Evolutionary conservation across 2,888 invertebrate species (phyloP), one percentile per base, ranked within the genome.

Genomic region (Folsomia manolachei): DNA sequence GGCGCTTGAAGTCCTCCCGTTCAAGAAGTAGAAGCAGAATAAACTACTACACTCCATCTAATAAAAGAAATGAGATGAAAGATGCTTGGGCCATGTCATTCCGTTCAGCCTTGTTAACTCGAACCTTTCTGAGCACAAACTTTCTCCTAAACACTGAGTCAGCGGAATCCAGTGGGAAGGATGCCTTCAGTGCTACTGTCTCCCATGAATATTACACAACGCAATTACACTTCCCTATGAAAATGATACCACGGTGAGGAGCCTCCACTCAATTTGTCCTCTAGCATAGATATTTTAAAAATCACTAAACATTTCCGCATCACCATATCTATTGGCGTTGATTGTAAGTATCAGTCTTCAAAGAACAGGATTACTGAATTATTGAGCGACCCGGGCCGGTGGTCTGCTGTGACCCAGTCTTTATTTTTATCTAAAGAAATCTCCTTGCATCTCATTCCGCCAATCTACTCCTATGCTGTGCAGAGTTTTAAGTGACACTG

Each of bases 51-150:
- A 51, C 60, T 19, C 60, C 14, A 4, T 39, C 39, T 39, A 39
- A 63, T 21, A 63, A 24, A 24, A 63, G 25, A 24, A 66, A 65
- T 26, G 56, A 62, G 61, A 71, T 71, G 65, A 66, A 67, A 66
- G 71, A 71, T 66, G 61, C 25, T 66, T 64, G 24, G 66, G 61
- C 4, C 66, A 61, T 66, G 66, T 61, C 66, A 66, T 71, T 67
- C 62, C 60, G 71, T 71, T 71, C 65, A 56, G 70, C 27, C 61
- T 66, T 71, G 62, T 71, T 71, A 71, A 71, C 61, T 66, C 39
- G 14, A 39, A 14, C 7, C 39, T 39, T 14, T 39, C 14, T 4
- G 39, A 39, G 39, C 4, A 14, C 39, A 39, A 39, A 39, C 39
- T 39, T 39, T 39, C 39, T 4, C 39, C 39, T 9, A 39, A 4